Conservation (phyloP, 2,888 invertebrate genomes). For the Thera britannica region DNA sequence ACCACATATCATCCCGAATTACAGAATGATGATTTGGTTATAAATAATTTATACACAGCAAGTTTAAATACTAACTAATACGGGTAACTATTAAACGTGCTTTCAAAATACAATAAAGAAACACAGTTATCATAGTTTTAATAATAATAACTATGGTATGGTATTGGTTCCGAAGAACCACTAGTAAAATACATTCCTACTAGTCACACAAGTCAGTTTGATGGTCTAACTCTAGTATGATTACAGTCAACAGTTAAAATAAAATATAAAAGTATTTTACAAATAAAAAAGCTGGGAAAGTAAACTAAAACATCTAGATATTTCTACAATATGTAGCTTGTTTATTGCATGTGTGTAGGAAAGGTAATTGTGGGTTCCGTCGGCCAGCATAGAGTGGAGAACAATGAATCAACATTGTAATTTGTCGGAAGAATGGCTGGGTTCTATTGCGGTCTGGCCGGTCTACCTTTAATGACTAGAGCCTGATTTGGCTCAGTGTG, state of each 20-base stretch:
- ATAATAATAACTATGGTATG: too few species aligned
- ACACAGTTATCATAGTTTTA: too few species aligned
- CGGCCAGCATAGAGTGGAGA: slow-evolving; percentile 10
- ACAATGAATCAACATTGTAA: slow-evolving; percentile 61
- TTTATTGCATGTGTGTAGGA: slow-evolving; percentile 7
- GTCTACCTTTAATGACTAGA: slow-evolving; percentile 54
- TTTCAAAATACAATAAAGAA: too few species aligned
- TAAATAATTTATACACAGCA: not conserved
- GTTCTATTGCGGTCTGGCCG: slow-evolving; percentile 52
- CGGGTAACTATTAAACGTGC: too few species aligned
- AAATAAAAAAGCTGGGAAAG: too few species aligned
- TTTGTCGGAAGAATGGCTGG: slow-evolving; percentile 53
- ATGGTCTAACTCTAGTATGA: too few species aligned
- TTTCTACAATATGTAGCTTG: not conserved
- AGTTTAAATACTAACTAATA: too few species aligned
- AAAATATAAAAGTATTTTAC: too few species aligned
- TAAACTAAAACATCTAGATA: not conserved
- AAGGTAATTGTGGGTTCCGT: slow-evolving; percentile 8
- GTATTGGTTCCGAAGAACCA: too few species aligned
- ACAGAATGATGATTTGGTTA: not conserved
- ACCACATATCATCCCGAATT: slow-evolving; percentile 9
- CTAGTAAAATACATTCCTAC: too few species aligned
- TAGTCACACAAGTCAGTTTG: too few species aligned
- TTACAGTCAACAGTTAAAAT: too few species aligned
- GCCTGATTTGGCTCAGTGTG: slow-evolving; percentile 50